phyloP scores from a whole-genome alignment of 2,888 invertebrate genomes.

The Drosophila koepferae region DNA sequence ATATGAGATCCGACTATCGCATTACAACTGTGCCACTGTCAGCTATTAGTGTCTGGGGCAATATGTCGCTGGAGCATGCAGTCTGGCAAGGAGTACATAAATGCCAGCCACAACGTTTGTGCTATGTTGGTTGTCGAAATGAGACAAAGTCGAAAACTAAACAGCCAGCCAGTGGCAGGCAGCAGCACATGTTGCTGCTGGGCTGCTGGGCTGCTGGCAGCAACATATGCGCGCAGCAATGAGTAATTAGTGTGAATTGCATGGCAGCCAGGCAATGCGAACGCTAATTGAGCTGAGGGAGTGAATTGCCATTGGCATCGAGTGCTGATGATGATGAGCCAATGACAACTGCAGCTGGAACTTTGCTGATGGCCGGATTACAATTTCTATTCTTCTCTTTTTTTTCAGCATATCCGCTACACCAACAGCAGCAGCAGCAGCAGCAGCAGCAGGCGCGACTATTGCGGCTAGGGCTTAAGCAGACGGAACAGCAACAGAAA shows the following conservation, averaged over 20 bases:
- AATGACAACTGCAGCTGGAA: neutral
- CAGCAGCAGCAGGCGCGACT: constrained; percentile 46
- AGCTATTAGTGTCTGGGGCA: neutral
- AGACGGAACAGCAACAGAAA: constrained; percentile 51
- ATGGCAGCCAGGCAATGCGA: constrained; percentile 19
- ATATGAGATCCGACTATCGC: neutral
- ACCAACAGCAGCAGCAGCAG: constrained; percentile 51
- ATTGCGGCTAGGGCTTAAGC: constrained; percentile 49
- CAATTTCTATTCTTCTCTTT: constrained; percentile 35
- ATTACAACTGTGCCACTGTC: neutral
- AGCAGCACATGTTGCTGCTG: constrained; percentile 16
- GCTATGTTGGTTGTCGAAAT: neutral
- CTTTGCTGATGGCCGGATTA: constrained; percentile 17
- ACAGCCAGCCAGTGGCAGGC: neutral
- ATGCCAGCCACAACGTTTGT: neutral
- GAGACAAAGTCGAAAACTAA: constrained; percentile 7
- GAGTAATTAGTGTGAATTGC: constrained; percentile 38
- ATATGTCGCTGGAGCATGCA: neutral
- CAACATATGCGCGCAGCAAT: constrained; percentile 1
- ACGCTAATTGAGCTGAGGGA: constrained; percentile 30
- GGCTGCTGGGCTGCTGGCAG: neutral
- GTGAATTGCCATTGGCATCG: constrained; percentile 26
- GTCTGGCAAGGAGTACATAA: neutral
- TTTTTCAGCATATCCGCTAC: constrained; percentile 69
- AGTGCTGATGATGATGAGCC: constrained; percentile 12